Base-by-base conservation (phyloP, 1,140 invertebrate species). In the Patella vulgata region DNA sequence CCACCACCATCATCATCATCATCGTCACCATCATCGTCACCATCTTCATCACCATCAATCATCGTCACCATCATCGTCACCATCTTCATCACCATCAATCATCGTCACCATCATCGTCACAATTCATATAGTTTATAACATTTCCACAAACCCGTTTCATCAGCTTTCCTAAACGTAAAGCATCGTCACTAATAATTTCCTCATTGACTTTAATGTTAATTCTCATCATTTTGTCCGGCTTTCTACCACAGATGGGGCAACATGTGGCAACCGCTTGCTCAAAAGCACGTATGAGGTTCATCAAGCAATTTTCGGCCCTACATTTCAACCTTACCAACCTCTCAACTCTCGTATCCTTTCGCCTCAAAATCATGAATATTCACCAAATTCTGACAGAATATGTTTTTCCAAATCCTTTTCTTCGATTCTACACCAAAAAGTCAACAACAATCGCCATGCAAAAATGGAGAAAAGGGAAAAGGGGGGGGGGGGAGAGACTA, bases 191-290 rank as follows among this genome's bases (percentile, higher is more conserved):
- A 21, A n/a, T 44, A n/a, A n/a, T n/a, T n/a, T n/a, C n/a, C n/a
- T n/a, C n/a, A n/a, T n/a, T n/a, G n/a, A n/a, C n/a, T n/a, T n/a
- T n/a, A n/a, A n/a, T n/a, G n/a, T n/a, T n/a, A n/a, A n/a, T n/a
- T n/a, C n/a, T n/a, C n/a, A n/a, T n/a, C n/a, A 23, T 44, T 44
- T 44, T 44, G n/a, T 23, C 43, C 43, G 25, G 19, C n/a, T 44
- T 44, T 44, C 25, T 44, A n/a, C 19, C 43, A 21, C 43, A 21
- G 43, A 21, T 8, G 25, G 19, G 19, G n/a, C n/a, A n/a, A n/a
- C n/a, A n/a, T n/a, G n/a, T n/a, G n/a, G n/a, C n/a, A n/a, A n/a
- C n/a, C n/a, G n/a, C n/a, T n/a, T n/a, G n/a, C n/a, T n/a, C n/a
- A n/a, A n/a, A n/a, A n/a, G n/a, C n/a, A n/a, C n/a, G n/a, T n/a